phyloP scores from a whole-genome alignment of 2,888 invertebrate species.

The Chalcosyrphus nemorum region DNA sequence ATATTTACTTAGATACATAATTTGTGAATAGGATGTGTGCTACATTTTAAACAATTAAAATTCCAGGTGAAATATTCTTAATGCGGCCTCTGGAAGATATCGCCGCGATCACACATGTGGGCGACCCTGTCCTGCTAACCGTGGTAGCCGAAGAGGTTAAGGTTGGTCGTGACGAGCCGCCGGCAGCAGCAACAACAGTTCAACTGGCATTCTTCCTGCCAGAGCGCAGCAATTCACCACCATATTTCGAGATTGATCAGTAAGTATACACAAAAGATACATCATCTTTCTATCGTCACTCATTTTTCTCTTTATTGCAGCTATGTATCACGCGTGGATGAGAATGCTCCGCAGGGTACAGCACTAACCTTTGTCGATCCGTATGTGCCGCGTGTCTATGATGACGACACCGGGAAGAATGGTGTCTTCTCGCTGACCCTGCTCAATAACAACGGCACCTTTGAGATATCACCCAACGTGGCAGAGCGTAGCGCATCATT shows the following conservation, averaged over 20 bases:
- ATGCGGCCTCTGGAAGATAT: conserved; percentile 90
- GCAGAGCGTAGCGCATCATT: conserved; percentile 91
- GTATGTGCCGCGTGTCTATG: conserved; percentile 88
- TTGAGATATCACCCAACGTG: conserved; percentile 92
- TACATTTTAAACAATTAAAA: conserved; percentile 58
- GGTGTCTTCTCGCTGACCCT: conserved; percentile 91
- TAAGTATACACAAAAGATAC: conserved; percentile 82
- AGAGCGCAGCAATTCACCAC: conserved; percentile 89
- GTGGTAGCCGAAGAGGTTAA: conserved; percentile 94
- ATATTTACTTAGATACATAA: no score
- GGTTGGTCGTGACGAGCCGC: conserved; percentile 87
- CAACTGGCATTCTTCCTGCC: conserved; percentile 92
- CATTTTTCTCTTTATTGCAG: conserved; percentile 80
- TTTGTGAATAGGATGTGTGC: no score
- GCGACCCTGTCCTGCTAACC: conserved; percentile 91
- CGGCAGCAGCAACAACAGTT: conserved; percentile 91
- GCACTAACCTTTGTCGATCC: conserved; percentile 88
- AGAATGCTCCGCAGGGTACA: conserved; percentile 92
- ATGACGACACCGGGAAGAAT: conserved; percentile 91
- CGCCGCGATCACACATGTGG: conserved; percentile 90
- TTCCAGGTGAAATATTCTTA: conserved; percentile 87
- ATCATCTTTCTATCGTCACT: conserved; percentile 41
- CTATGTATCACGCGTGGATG: conserved; percentile 89
- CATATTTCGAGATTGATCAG: conserved; percentile 91
- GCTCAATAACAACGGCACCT: conserved; percentile 92